Base-by-base conservation (phyloP, 2,797 vertebrate species). In the Meda fulgida region DNA sequence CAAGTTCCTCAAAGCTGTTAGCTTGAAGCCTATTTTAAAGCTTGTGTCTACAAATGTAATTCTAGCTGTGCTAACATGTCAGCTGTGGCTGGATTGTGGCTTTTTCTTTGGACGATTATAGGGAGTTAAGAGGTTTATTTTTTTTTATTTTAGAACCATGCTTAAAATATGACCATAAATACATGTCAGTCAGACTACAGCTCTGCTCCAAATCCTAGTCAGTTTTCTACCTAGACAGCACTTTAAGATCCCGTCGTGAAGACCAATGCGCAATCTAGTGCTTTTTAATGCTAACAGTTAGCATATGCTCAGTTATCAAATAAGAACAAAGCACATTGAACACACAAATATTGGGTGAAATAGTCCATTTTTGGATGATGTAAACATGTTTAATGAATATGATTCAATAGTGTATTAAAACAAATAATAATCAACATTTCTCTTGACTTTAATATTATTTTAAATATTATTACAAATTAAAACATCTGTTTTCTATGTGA, bases 141-240 rank as follows among this genome's bases (percentile, higher is more conserved):
- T 86, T 63, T 36, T 40, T 86, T 43, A 78, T 48, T 77, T 31
- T 55, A 67, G 23, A 69, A 43, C 40, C 21, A 83, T 77, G 78
- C 71, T 46, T 16, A 78, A 53, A 77, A 63, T 21, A 31, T 46
- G 66, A 21, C 19, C 73, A 58, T 76, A 36, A 55, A 55, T 16
- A 23, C 55, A 36, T 36, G 31, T 16, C 46, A 11, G 26, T 48
- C 19, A n/a, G 51, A 76, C 6, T n/a, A 55, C 53, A 60, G 36
- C n/a, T 40, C 51, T 77, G 14, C 38, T 43, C 6, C 31, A 40
- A 79, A 78, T 11, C 16, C 73, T 40, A 51, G 73, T 78, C 79
- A 23, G 66, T 36, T 43, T 40, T 43, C 53, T 29, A 70, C 72
- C 51, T 67, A 78, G 8, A 63, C 23, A 29, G 46, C 21, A 29